These are phyloP conservation scores for Tachyglossus aculeatus DNA, from an alignment of 2,797 vertebrate genomes.

Conservation along the genomic window DNA sequence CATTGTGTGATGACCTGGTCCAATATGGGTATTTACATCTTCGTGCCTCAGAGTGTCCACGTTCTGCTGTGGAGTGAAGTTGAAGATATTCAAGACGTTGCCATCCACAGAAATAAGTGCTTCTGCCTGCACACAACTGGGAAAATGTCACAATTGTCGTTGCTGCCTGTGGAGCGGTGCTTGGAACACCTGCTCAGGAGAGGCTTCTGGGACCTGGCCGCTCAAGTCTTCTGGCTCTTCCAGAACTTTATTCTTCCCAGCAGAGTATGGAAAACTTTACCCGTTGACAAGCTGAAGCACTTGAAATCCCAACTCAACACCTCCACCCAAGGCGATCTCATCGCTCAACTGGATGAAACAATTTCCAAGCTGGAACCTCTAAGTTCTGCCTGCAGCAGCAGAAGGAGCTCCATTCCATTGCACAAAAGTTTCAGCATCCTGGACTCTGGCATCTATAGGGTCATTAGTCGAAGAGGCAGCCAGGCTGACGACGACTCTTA, in stretches of 20 bases:
- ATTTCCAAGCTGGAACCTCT: constrained; percentile 88
- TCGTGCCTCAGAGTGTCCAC: too few species aligned
- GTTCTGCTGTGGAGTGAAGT: too few species aligned
- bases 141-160: constrained; percentile 86
- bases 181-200: constrained; percentile 88
- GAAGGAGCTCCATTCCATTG: constrained; percentile 94
- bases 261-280: constrained; percentile 88
- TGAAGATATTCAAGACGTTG: too few species aligned
- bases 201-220: constrained; percentile 85
- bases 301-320: constrained; percentile 87
- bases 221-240: constrained; percentile 88
- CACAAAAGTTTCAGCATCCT: constrained; percentile 97
- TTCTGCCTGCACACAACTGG: too few species aligned
- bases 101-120: too few species aligned
- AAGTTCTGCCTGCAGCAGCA: too few species aligned
- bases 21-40: too few species aligned
- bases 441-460: constrained; percentile 96
- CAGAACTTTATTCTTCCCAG: constrained; percentile 83
- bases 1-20: too few species aligned
- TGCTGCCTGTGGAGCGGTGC: constrained; percentile 89
- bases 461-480: constrained; percentile 94
- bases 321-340: constrained; percentile 78
- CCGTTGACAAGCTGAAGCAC: constrained; percentile 89
- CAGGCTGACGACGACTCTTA: constrained; percentile 94
- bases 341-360: constrained; percentile 86